Base-by-base conservation (phyloP, 2,888 invertebrate genomes). In the Spialia ferax region DNA sequence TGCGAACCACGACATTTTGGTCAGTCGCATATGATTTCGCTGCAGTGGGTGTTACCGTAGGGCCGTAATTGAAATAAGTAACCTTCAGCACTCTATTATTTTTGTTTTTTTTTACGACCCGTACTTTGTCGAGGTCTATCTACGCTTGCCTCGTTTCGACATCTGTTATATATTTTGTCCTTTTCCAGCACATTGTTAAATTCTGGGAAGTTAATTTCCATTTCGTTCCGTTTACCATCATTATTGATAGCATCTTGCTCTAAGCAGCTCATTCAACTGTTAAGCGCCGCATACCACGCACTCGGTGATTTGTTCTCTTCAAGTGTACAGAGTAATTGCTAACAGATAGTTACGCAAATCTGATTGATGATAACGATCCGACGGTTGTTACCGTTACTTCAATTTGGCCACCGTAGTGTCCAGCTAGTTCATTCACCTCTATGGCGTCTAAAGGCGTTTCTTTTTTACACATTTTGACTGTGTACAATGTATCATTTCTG, bases 321-420 rank as follows among this genome's bases (percentile, higher is more conserved):
- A 77, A 83, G 80, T 85, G 83, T 82, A 80, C 78, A 76, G 75
- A 81, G 85, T 88, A 90, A 91, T 90, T 89, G 88, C 84, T 87
- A 88, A 86, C 85, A 88, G 83, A 90, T 90, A 84, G 90, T 93
- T 93, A 91, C 89, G 91, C 90, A 91, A 91, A 91, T 88, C 90
- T 91, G 91, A 93, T 92, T 86, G 88, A 92, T 89, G 93, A 91
- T 93, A 88, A 92, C 88, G 82, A 91, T 88, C 86, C 78, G 79
- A 75, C 77, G 73, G 74, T 78, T 69, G 74, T 81, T 86, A 86
- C 93, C 93, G 93, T 93, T 93, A 91, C 81, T 85, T 89, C 86
- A 85, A 89, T 91, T 91, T 91, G 88, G 88, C 89, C 91, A 91
- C 89, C 81, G 89, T 84, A 80, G 78, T 85, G 85, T 84, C 79